Conservation (phyloP, 2,797 vertebrate species). For the Cuniculus paca region DNA sequence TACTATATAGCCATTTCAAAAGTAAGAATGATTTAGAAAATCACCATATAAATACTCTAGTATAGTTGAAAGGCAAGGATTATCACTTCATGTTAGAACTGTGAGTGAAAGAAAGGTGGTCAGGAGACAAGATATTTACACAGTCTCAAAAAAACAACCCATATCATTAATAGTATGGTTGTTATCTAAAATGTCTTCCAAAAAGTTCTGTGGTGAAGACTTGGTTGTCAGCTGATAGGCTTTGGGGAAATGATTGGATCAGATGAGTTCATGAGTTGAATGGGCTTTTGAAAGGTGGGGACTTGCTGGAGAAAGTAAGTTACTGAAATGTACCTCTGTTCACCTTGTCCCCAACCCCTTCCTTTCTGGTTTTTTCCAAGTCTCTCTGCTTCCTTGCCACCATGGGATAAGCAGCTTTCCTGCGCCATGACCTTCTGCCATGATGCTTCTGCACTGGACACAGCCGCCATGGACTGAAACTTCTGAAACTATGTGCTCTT, state of each 20-base stretch:
- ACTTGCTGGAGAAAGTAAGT: not conserved
- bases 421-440: not conserved
- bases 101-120: not conserved
- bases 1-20: not conserved
- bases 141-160: not conserved
- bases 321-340: not conserved
- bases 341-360: not conserved
- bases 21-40: not conserved
- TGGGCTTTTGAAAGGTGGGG: not conserved
- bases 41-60: not conserved
- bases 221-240: not conserved
- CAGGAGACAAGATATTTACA: not conserved
- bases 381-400: not conserved
- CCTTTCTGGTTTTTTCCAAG: not conserved
- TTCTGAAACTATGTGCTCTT: not conserved
- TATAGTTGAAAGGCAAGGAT: not conserved
- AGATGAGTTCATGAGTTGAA: not conserved
- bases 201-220: not conserved
- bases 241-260: not conserved
- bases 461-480: not conserved
- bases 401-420: not conserved
- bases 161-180: not conserved
- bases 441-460: not conserved
- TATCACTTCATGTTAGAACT: not conserved
- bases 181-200: not conserved